Conservation (phyloP, 2,113 vertebrate genomes). For the Eleginops maclovinus region DNA sequence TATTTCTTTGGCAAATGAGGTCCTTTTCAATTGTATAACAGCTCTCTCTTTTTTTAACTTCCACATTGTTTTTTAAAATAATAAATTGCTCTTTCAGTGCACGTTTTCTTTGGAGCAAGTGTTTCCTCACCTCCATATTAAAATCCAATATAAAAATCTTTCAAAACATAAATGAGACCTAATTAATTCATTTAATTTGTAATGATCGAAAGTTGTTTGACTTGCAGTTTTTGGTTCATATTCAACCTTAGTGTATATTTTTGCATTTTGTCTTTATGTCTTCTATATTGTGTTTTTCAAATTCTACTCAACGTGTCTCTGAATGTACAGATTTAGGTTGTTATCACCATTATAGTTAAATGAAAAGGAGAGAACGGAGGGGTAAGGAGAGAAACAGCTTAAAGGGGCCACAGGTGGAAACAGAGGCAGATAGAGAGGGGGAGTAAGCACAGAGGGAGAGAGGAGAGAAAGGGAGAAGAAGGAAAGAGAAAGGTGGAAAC, state of each 20-base stretch:
- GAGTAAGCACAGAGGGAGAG: background rate
- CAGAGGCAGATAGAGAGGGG: background rate
- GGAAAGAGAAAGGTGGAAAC: slow-evolving; percentile 36
- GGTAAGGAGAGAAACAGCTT: slow-evolving; percentile 10
- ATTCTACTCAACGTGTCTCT: slow-evolving; percentile 3
- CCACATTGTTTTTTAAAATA: too few relatives aligned
- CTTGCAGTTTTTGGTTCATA: background rate
- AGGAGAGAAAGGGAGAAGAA: slow-evolving; percentile 4
- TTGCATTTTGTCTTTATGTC: background rate
- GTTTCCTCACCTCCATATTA: background rate
- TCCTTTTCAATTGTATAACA: too few relatives aligned
- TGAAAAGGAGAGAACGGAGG: slow-evolving; percentile 11
- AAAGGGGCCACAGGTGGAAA: slow-evolving; percentile 38
- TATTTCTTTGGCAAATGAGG: background rate
- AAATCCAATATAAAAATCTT: background rate
- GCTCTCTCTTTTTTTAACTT: too few relatives aligned
- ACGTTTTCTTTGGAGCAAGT: background rate
- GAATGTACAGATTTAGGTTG: slow-evolving; percentile 24
- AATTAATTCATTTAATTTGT: background rate
- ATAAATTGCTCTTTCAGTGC: too few relatives aligned
- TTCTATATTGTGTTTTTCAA: background rate
- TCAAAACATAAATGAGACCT: background rate
- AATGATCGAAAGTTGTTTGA: background rate
- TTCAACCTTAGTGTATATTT: background rate
- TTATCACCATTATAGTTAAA: slow-evolving; percentile 2